Conservation (phyloP, 2,113 vertebrate species). For the Apodemus sylvaticus region DNA sequence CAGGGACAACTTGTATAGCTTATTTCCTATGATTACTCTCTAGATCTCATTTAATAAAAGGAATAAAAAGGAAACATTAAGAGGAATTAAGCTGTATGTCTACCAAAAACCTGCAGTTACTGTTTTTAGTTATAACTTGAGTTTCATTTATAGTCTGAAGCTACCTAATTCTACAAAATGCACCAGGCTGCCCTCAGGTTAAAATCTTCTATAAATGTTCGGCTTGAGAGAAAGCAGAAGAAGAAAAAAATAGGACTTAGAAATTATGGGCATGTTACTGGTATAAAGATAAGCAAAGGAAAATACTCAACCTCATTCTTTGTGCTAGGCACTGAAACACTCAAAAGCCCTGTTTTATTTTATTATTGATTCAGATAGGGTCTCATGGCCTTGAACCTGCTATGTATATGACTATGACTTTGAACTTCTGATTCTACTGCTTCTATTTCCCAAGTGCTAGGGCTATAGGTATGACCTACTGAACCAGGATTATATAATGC, state of each 20-base stretch:
- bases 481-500: neutral
- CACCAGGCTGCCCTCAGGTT: neutral
- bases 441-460: neutral
- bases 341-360: neutral
- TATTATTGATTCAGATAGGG: neutral
- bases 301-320: neutral
- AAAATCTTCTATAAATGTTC: neutral
- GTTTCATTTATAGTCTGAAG: conserved; percentile 27
- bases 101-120: neutral
- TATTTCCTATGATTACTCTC: conserved; percentile 24
- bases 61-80: conserved; percentile 21
- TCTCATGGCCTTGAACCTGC: neutral
- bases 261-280: neutral
- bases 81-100: neutral
- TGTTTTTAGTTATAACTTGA: neutral
- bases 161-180: neutral
- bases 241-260: neutral
- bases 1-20: neutral
- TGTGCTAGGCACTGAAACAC: neutral
- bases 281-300: neutral
- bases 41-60: neutral
- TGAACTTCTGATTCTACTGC: neutral
- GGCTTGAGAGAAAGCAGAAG: neutral
- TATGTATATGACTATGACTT: neutral
- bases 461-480: neutral